Conservation (phyloP, 2,113 vertebrate genomes). For the Cinclus mexicanus region DNA sequence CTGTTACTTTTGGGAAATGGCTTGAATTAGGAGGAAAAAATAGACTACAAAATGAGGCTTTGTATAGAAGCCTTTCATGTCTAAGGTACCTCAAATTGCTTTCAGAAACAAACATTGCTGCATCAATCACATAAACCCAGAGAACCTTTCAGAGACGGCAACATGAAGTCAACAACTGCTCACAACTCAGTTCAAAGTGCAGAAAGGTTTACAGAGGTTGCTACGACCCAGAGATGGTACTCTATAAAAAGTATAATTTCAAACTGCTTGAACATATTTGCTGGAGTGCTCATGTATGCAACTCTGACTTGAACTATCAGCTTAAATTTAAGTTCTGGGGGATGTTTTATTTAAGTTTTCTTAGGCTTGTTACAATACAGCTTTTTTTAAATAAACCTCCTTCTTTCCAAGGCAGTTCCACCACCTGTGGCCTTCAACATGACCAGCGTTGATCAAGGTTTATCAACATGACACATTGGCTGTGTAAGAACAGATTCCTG, state of each 20-base stretch:
- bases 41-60: not conserved
- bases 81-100: not conserved
- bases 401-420: not conserved
- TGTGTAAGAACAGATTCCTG: not conserved
- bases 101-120: not conserved
- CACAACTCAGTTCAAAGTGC: not conserved
- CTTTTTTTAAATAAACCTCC: not conserved
- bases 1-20: not conserved
- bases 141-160: not conserved
- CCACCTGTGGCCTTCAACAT: not conserved
- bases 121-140: not conserved
- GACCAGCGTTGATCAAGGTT: not conserved
- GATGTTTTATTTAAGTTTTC: not conserved
- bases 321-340: not conserved
- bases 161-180: not conserved
- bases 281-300: not conserved
- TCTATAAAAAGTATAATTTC: not conserved
- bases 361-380: not conserved
- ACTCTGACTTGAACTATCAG: not conserved
- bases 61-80: not conserved
- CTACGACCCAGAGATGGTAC: not conserved
- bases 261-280: not conserved
- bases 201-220: not conserved
- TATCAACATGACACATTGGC: accelerated
- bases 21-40: not conserved